Evolutionary conservation across 2,888 invertebrate genomes (phyloP), one percentile per base, ranked within the genome.

Genomic region (Hypomecis punctinalis): DNA sequence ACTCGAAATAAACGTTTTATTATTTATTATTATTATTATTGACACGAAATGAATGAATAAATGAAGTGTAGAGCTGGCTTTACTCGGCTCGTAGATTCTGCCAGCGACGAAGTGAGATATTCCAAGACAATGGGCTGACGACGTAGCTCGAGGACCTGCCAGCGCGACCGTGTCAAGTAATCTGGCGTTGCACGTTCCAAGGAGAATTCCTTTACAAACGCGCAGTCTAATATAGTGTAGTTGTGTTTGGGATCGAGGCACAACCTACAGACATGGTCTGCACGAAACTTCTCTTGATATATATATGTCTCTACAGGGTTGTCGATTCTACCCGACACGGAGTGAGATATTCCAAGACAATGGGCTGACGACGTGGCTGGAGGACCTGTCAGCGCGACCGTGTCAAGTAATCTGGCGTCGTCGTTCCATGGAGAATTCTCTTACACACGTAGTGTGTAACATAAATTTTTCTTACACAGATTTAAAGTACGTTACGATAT

Each of bases 381-480:
- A 63, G 63, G 45, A 63, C 43, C 63, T 49, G 47, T 39, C 49
- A 51, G 35, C 43, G 49, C 37, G 9, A 51, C 59, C 63, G 63
- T 59, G 63, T 63, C 63, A 63, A 63, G 63, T 59, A 63, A 63
- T 63, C 57, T 63, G 55, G 60, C 53, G 61, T 54, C 56, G 51
- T 8, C 46, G 52, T 46, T 52, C 46, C 52, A 39, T 13, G 49
- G 36, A 11, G 49, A 51, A 51, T 51, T 11, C 37, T 37, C 11
- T 13, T 39, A 13, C 11, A 37, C 37, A n/a, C 8, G n/a, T 7
- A 4, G 0, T 4, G 5, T 35, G 11, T 23, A 33, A 4, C 10
- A 47, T 23, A 3, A 11, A 4, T 33, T 55, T 10, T 5, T n/a
- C n/a, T n/a, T n/a, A n/a, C n/a, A n/a, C n/a, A n/a, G n/a, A n/a